phyloP scores from a whole-genome alignment of 2,888 invertebrate species.

The Sarcophaga carnaria region DNA sequence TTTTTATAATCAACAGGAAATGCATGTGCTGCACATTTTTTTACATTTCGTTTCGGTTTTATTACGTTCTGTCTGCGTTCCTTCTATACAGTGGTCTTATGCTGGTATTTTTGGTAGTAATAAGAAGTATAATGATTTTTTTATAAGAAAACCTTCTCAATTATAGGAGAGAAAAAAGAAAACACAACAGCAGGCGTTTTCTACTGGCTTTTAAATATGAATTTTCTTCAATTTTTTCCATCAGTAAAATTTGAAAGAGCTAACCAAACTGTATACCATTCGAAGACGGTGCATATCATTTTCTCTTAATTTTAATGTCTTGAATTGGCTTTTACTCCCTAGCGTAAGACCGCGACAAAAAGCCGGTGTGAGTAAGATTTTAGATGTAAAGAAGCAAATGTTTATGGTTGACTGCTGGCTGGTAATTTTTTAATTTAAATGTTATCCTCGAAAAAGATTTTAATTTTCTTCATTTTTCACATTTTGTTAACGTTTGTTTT shows the following conservation, averaged over 20 bases:
- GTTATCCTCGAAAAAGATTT: conserved; percentile 56
- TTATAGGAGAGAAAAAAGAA: conserved; percentile 32
- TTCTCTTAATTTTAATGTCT: neutral
- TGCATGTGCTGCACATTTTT: conserved; percentile 28
- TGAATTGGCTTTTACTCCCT: too few species aligned
- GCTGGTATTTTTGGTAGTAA: too few species aligned
- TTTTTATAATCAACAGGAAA: conserved; percentile 45
- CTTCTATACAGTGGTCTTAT: too few species aligned
- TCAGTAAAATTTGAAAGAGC: neutral
- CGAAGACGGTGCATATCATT: neutral
- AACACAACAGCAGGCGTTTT: neutral
- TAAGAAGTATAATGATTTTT: conserved; percentile 45
- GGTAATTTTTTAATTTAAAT: conserved; percentile 66
- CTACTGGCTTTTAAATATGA: too few species aligned
- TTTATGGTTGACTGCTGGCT: conserved; percentile 46
- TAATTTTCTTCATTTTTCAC: conserved; percentile 2
- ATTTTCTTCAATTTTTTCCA: too few species aligned
- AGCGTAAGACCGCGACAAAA: neutral
- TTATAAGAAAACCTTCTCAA: conserved; percentile 61
- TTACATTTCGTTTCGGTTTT: too few species aligned
- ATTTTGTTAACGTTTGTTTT: neutral
- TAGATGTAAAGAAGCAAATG: conserved; percentile 13
- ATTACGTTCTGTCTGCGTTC: too few species aligned
- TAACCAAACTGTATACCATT: neutral
- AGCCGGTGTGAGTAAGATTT: too few species aligned